Base-by-base conservation (phyloP, 2,888 invertebrate species). In the Zelleria hepariella region DNA sequence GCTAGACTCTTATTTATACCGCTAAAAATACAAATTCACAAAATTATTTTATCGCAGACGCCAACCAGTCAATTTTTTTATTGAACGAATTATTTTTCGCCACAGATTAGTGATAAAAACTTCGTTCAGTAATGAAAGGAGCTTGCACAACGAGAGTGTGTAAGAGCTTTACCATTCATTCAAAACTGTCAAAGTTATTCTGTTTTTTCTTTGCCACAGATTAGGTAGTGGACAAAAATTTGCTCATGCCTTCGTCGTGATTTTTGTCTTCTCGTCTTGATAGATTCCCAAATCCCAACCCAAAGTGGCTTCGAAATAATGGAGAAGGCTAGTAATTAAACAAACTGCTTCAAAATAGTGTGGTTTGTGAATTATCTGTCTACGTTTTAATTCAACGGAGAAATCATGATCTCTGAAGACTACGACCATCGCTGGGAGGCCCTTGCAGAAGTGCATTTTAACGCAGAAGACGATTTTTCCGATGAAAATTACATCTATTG, bases 401-500 rank as follows among this genome's bases (percentile, higher is more conserved):
- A 5, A 59, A 48, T 7, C 18, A 80, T 69, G 67, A 86, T 87
- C 83, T 81, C 86, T 20, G 84, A 86, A 63, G 84, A 79, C 70
- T 83, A 74, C 64, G 84, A 84, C 64, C 82, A 86, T 66, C 90
- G 91, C 65, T 93, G 93, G 91, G 92, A 93, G 74, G 91, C 92
- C 61, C 86, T 94, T 64, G 93, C 93, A 47, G 92, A 93, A 80
- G 91, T 94, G 69, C 86, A 86, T 71, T 90, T 86, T 61, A 81
- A 84, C 62, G 70, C 72, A 58, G 83, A 88, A 61, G 75, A 77
- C 64, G 74, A 78, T 24, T 70, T 75, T 23, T 67, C 68, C 60
- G 76, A 83, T 62, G 83, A 90, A 56, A 90, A 91, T 69, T 91
- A 90, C 70, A 86, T 92, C 67, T 92, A 92, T 72, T 93, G 93